These are phyloP conservation scores for Drosophila oshimai DNA, from an alignment of 1,140 invertebrate species.

Conservation along the genomic window DNA sequence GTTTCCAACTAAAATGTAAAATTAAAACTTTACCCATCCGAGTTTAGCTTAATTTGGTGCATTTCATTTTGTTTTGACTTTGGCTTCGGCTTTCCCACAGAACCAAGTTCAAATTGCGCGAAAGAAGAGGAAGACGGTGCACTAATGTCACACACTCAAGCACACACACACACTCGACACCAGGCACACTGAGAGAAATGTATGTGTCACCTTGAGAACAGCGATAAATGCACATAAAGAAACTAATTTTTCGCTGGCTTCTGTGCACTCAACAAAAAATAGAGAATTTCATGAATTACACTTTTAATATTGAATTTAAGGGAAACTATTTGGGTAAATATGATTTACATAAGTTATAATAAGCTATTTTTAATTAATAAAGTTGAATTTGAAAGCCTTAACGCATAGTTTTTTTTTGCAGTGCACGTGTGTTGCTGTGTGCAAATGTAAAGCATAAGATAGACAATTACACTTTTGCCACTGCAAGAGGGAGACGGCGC, in stretches of 20 bases:
- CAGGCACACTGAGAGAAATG: constrained; percentile 6
- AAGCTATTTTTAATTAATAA: too few species aligned
- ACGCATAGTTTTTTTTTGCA: background rate
- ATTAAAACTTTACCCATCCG: constrained; percentile 10
- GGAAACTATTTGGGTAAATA: too few species aligned
- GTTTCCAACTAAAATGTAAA: background rate
- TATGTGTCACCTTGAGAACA: constrained; percentile 50
- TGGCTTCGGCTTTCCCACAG: constrained; percentile 15
- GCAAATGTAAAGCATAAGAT: constrained; percentile 69
- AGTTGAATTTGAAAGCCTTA: too few species aligned
- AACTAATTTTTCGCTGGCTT: constrained; percentile 51
- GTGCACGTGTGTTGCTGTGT: constrained; percentile 25
- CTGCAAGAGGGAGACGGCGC: constrained; percentile 25
- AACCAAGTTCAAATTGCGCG: constrained; percentile 47
- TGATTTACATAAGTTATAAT: too few species aligned
- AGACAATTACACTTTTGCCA: constrained; percentile 77
- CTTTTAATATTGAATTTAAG: too few species aligned
- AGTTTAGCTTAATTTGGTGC: background rate
- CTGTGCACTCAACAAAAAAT: background rate
- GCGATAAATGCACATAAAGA: constrained; percentile 62
- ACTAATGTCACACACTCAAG: constrained; percentile 56
- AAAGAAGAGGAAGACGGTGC: constrained; percentile 20
- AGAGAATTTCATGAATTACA: too few species aligned
- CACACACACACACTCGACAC: constrained; percentile 13
- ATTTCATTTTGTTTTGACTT: constrained; percentile 25